Percentiles rank a stretch among this genome's conserved stretches.
Conservation (phyloP, 2,113 vertebrate species). For the human (Homo sapiens) region GRCh38 chr11:129272501-129273000, state of each 20-base stretch:
- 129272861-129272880: not conserved
- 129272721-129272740: not conserved
- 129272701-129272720: not conserved
- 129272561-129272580: not conserved
- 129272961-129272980: not conserved
- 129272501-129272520: not conserved
- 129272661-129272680: not conserved
- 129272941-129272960: not conserved
- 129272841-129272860: slow-evolving; percentile 36
- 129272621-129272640: not conserved
- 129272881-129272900: not conserved
- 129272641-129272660: not conserved
- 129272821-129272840: not conserved
- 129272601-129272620: not conserved
- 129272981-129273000: not conserved
- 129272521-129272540: not conserved
- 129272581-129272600: slow-evolving; percentile 30
- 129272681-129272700: not conserved
- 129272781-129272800: not conserved
- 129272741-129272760: not conserved
- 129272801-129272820: not conserved
- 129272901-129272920: not conserved
- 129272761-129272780: not conserved
- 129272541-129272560: not conserved
- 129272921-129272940: not conserved